Evolutionary conservation across 1,140 invertebrate genomes (phyloP).

Genomic region (Hermatobates lingyangjiaoensis): DNA sequence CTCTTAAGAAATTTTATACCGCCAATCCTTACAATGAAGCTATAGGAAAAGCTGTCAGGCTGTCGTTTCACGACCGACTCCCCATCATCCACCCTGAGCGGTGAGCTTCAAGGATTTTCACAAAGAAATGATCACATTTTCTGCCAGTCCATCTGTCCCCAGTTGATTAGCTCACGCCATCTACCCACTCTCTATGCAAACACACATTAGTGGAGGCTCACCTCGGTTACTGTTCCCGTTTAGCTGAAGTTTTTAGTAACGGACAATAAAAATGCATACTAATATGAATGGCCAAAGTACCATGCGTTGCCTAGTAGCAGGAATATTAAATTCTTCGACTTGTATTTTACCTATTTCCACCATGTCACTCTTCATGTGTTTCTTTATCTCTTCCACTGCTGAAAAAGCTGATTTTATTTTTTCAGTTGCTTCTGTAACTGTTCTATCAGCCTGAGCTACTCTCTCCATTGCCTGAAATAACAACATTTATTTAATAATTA

Average conservation of each 20-base stretch:
- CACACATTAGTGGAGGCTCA: neutral
- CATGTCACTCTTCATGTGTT: conserved; percentile 2
- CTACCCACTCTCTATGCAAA: neutral
- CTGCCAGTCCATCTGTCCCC: no score
- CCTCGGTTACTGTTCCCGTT: neutral
- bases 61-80: no score
- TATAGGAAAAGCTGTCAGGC: no score
- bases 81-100: no score
- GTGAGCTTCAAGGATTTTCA: no score
- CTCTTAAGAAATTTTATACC: no score
- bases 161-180: neutral
- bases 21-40: no score
- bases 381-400: neutral
- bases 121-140: no score
- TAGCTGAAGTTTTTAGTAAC: neutral
- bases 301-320: neutral
- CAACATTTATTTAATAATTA: neutral
- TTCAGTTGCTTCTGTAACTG: conserved; percentile 1
- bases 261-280: neutral
- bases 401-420: conserved; percentile 2
- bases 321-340: neutral
- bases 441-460: conserved; percentile 3
- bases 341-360: conserved; percentile 2
- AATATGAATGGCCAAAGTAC: neutral
- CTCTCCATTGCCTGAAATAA: conserved; percentile 7